Evolutionary conservation across 2,888 invertebrate species (phyloP).

Genomic region (Poecilus cupreus): DNA sequence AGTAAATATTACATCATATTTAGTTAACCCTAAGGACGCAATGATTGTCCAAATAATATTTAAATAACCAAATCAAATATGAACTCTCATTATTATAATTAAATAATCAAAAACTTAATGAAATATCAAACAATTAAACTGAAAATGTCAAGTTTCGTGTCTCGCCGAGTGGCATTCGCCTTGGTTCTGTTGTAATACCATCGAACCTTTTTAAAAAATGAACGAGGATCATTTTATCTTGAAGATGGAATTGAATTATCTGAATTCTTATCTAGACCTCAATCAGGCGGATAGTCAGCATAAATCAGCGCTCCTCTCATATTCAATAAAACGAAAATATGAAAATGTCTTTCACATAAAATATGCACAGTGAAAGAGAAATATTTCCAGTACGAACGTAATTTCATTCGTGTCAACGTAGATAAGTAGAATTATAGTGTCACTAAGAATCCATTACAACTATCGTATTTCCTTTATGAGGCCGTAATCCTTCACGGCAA

Average conservation of each 20-base stretch:
- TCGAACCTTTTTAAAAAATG: too few relatives aligned
- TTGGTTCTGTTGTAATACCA: too few relatives aligned
- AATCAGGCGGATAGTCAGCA: not conserved
- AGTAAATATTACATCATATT: not conserved
- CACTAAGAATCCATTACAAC: not conserved
- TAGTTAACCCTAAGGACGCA: not conserved
- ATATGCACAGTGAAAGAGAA: not conserved
- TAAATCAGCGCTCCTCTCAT: conserved; percentile 20
- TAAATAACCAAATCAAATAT: too few relatives aligned
- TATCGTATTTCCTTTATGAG: not conserved
- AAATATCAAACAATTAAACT: too few relatives aligned
- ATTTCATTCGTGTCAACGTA: not conserved
- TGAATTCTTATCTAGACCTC: not conserved
- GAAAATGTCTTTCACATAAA: conserved; percentile 26
- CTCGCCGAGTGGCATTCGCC: too few relatives aligned
- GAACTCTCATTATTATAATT: too few relatives aligned
- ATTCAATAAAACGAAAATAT: conserved; percentile 28
- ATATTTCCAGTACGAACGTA: not conserved
- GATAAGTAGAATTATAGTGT: conserved; percentile 24
- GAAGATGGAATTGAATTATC: not conserved
- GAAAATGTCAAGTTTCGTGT: too few relatives aligned
- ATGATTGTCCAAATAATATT: too few relatives aligned
- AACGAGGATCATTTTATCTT: too few relatives aligned
- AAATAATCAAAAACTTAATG: too few relatives aligned
- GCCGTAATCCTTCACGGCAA: not conserved